Conservation (phyloP, 2,113 vertebrate species). For the Xenopus borealis region DNA sequence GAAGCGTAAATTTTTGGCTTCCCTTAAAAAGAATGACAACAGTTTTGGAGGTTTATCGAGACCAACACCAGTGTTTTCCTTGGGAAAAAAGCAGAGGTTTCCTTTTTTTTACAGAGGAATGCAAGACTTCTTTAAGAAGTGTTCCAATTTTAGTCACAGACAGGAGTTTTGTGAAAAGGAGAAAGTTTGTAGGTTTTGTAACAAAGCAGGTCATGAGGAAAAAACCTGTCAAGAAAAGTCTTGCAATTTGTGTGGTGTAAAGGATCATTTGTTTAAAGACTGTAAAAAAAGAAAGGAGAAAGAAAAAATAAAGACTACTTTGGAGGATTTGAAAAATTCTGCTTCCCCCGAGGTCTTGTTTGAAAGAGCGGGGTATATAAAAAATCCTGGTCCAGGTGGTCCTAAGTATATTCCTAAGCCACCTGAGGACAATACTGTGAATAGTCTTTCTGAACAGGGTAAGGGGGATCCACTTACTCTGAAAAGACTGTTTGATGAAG, state of each 20-base stretch:
- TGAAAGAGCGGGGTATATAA: too few relatives aligned
- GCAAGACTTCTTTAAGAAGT: neutral
- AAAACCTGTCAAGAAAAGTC: neutral
- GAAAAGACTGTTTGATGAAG: too few relatives aligned
- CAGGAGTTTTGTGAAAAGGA: neutral
- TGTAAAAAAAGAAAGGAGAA: neutral
- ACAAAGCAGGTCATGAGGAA: neutral
- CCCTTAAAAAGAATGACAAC: neutral
- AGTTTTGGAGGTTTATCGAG: neutral
- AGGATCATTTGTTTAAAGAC: neutral
- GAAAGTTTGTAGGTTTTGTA: neutral
- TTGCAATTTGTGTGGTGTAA: neutral
- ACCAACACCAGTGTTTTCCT: neutral
- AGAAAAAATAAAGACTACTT: too few relatives aligned
- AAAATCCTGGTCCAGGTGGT: too few relatives aligned
- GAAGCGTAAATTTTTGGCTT: neutral
- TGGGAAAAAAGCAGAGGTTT: neutral
- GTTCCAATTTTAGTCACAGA: too few relatives aligned
- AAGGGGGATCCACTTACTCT: too few relatives aligned
- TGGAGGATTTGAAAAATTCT: too few relatives aligned
- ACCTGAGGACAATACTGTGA: too few relatives aligned
- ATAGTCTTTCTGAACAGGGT: too few relatives aligned
- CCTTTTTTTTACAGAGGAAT: neutral
- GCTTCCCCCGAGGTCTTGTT: rapidly evolving
- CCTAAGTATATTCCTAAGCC: too few relatives aligned